Percentiles rank a stretch among this genome's conserved stretches.
These are phyloP conservation scores for Coryphaenoides rupestris DNA, from an alignment of 2,113 vertebrate genomes.

Conservation along the genomic window DNA sequence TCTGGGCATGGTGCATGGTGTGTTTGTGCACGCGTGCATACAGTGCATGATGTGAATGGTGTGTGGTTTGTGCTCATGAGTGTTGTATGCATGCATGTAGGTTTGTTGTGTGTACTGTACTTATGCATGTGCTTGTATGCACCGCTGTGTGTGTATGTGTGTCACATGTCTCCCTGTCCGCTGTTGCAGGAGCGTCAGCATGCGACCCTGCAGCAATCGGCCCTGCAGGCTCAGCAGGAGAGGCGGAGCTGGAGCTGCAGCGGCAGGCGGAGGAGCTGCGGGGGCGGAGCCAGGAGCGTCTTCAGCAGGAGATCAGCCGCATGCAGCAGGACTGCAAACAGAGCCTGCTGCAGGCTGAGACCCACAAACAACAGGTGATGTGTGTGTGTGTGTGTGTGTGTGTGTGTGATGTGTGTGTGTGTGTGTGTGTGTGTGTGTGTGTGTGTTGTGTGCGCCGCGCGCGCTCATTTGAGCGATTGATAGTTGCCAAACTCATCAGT, in stretches of 20 bases:
- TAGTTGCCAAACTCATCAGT: no score
- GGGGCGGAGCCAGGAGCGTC: slow-evolving; percentile 55
- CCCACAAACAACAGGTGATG: slow-evolving; percentile 55
- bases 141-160: not conserved
- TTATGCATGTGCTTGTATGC: no score
- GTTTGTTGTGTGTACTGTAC: no score
- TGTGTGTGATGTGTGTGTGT: not conserved
- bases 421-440: no score
- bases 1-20: no score
- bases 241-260: slow-evolving; percentile 52
- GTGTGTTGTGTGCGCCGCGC: no score
- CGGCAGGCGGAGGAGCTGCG: slow-evolving; percentile 63
- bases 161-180: no score
- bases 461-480: no score
- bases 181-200: slow-evolving; percentile 63
- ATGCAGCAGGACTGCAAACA: slow-evolving; percentile 68
- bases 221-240: slow-evolving; percentile 55
- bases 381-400: slow-evolving; percentile 19
- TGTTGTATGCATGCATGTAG: not conserved
- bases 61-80: not conserved
- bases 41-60: no score
- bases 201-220: slow-evolving; percentile 4
- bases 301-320: slow-evolving; percentile 67
- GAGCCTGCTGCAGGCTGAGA: slow-evolving; percentile 52
- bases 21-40: no score